Percentiles rank a stretch among this genome's conserved stretches.
phyloP scores from a whole-genome alignment of 2,888 invertebrate species.

The Caenorhabditis imperialis region DNA sequence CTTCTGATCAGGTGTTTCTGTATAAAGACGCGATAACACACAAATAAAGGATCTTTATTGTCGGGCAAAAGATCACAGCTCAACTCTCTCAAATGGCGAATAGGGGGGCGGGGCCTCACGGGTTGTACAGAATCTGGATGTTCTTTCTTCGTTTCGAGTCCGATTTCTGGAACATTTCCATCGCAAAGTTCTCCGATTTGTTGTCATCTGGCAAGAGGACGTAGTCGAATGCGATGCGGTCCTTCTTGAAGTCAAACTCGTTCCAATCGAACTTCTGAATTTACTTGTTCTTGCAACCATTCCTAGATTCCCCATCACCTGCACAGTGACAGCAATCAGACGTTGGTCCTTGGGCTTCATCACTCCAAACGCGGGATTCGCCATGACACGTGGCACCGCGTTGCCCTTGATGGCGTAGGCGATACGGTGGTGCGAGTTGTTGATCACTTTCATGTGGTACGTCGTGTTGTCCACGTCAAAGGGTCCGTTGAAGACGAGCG shows the following conservation, averaged over 20 bases:
- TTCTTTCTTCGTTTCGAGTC: slow-evolving; percentile 30
- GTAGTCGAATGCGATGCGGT: slow-evolving; percentile 33
- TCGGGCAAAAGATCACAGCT: too few relatives aligned
- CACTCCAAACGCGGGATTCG: slow-evolving; percentile 19
- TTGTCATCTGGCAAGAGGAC: slow-evolving; percentile 14
- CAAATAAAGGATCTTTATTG: too few relatives aligned
- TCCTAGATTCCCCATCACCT: too few relatives aligned
- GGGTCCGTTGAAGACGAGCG: slow-evolving; percentile 23
- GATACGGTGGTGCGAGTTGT: slow-evolving; percentile 21
- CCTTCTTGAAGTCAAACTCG: slow-evolving; percentile 19
- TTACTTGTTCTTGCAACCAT: too few relatives aligned
- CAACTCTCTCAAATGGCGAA: background rate
- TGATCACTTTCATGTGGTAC: slow-evolving; percentile 33
- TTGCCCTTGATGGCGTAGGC: slow-evolving; percentile 34
- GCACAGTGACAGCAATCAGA: slow-evolving; percentile 21
- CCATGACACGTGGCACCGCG: slow-evolving; percentile 29
- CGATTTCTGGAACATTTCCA: slow-evolving; percentile 16
- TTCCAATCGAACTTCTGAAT: slow-evolving; percentile 19
- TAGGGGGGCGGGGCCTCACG: background rate
- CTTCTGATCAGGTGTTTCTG: slow-evolving; percentile 41
- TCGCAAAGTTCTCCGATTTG: slow-evolving; percentile 8
- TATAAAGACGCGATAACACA: slow-evolving; percentile 28
- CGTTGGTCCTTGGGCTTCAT: background rate
- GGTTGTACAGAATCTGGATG: slow-evolving; percentile 22
- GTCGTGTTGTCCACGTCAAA: slow-evolving; percentile 30